Percentiles rank a stretch among this genome's conserved stretches.
phyloP scores from a whole-genome alignment of 2,888 invertebrate genomes.

The Tipula lateralis region DNA sequence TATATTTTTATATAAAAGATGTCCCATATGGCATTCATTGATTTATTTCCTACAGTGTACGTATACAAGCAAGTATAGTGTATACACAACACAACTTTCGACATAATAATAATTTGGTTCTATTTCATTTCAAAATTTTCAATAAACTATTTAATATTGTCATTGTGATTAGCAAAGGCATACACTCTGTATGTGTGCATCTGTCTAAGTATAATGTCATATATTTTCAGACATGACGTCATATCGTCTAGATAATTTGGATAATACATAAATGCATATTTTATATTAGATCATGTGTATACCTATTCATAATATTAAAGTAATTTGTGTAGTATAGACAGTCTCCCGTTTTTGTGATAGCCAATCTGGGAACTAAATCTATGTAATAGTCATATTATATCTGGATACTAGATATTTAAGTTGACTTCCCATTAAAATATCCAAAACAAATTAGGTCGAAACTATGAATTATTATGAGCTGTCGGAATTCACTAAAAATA shows the following conservation, averaged over 20 bases:
- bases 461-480: too few relatives aligned
- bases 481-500: too few relatives aligned
- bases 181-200: neutral
- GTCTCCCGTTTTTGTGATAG: too few relatives aligned
- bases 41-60: neutral
- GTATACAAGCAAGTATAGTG: neutral
- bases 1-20: neutral
- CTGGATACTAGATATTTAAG: too few relatives aligned
- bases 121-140: neutral
- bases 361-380: too few relatives aligned
- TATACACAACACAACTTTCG: neutral
- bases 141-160: neutral
- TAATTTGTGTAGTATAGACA: too few relatives aligned
- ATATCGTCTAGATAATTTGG: neutral
- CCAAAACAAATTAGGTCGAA: too few relatives aligned
- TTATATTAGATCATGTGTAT: neutral
- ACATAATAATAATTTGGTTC: neutral
- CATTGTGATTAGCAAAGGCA: neutral
- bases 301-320: too few relatives aligned
- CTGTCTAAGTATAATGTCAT: neutral
- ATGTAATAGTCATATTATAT: too few relatives aligned
- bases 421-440: too few relatives aligned
- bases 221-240: neutral
- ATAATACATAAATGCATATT: neutral
- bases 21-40: conserved; percentile 13